Conservation (phyloP, 2,797 vertebrate genomes). For the Spheniscus humboldti region DNA sequence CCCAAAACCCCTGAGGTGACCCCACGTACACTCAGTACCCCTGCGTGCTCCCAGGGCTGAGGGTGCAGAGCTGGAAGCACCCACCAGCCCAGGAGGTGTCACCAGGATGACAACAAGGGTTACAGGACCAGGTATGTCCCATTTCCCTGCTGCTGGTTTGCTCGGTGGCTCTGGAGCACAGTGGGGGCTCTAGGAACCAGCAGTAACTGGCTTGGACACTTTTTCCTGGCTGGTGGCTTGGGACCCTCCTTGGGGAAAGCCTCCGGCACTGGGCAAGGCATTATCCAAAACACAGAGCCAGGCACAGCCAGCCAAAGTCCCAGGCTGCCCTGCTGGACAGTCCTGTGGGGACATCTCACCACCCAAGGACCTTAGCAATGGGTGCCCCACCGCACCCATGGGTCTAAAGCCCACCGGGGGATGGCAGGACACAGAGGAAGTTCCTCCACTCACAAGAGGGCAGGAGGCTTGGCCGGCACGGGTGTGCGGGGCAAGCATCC, state of each 20-base stretch:
- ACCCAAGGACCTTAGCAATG: background rate
- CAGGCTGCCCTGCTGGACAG: background rate
- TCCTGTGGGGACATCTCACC: background rate
- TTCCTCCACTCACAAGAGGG: background rate
- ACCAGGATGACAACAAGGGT: background rate
- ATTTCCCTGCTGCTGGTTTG: background rate
- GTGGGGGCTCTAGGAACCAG: background rate
- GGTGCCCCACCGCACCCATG: rapidly evolving
- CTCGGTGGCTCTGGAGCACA: background rate
- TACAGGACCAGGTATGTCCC: background rate
- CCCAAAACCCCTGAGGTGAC: background rate
- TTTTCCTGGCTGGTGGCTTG: background rate
- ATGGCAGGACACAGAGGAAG: background rate
- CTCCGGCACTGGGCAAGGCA: background rate
- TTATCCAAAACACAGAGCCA: background rate
- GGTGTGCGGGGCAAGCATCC: background rate
- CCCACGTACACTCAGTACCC: rapidly evolving
- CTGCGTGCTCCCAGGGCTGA: background rate
- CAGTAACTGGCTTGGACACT: background rate
- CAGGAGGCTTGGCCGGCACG: background rate
- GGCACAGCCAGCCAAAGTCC: background rate
- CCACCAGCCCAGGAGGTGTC: background rate
- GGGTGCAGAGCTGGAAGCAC: background rate
- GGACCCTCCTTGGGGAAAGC: background rate
- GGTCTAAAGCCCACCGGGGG: background rate